Base-by-base conservation (phyloP, 2,113 vertebrate genomes). In the Oncorhynchus keta region DNA sequence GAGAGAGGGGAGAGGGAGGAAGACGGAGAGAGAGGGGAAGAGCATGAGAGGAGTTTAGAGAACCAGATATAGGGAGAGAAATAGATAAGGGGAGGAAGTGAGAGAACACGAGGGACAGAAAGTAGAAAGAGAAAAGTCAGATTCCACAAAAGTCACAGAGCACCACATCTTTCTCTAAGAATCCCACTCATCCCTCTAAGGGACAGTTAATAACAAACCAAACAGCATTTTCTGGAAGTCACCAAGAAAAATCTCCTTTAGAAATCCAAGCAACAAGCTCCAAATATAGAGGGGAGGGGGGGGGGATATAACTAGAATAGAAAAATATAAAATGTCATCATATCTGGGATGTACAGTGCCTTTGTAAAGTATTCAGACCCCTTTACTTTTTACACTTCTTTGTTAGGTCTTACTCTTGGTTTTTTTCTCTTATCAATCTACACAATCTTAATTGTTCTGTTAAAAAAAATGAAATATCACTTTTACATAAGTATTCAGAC, bases 321-420 rank as follows among this genome's bases (percentile, higher is more conserved):
- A 35, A 20, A 68, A 32, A 57, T 66, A 45, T 26, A 35, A 16
- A 81, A 76, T 39, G 65, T 32, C 57, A 14, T 4, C 62, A 62
- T 74, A 77, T 79, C 68, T 69, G 48, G 45, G 75, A 72, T 74
- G 65, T 73, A 57, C 18, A 77, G 65, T 32, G 13, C 14, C 6
- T 35, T 35, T 1, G 6, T 6, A 35, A 35, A 7, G 32, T 35
- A 35, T 35, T 35, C 32, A 35, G 32, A 35, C 32, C 32, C 6
- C 32, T 6, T 32, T 32, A 32, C 5, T 32, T 32, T 32, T 32
- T 32, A 32, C 32, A 32, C 32, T 1, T 1, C 32, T 32, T 32
- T 32, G 32, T 32, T 32, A 6, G 5, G 32, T 32, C 32, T 32
- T 32, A 32, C 1, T 32, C 32, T 32, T 32, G 1, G 0, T 32